Evolutionary conservation across 2,113 vertebrate genomes (phyloP).

Genomic region (Muntiacus reevesi): DNA sequence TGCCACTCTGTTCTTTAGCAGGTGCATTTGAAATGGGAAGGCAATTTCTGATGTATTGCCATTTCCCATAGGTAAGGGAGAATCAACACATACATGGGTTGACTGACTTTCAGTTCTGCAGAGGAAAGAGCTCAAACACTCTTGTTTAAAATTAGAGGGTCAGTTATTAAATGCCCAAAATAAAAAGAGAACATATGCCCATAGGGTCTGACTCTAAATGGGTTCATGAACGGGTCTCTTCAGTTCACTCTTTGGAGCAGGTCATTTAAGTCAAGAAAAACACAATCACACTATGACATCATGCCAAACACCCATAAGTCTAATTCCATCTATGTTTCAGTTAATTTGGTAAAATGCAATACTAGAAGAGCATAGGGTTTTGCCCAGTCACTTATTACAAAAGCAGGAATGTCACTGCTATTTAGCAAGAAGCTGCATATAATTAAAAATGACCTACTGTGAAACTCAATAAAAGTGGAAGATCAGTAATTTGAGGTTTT

Average conservation of each 20-base stretch:
- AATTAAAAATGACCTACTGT: conserved; percentile 51
- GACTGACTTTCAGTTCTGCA: neutral
- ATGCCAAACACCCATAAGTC: neutral
- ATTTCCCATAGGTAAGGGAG: neutral
- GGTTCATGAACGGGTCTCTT: neutral
- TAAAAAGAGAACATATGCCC: neutral
- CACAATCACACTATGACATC: conserved; percentile 7
- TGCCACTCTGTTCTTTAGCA: neutral
- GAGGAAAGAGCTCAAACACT: neutral
- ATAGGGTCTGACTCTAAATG: neutral
- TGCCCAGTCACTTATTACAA: conserved; percentile 26
- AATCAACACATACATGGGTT: neutral
- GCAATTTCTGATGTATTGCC: neutral
- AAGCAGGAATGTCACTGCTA: conserved; percentile 22
- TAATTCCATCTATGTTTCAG: neutral
- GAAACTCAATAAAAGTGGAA: conserved; percentile 31
- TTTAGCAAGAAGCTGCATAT: conserved; percentile 24
- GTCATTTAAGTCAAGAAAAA: conserved; percentile 9
- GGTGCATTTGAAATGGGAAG: neutral
- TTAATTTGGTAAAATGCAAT: conserved; percentile 31
- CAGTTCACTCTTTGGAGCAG: neutral
- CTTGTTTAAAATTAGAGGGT: neutral
- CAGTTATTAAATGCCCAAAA: neutral
- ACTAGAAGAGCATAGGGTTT: conserved; percentile 38
- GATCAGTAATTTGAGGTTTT: conserved; percentile 13